Evolutionary conservation across 2,113 vertebrate genomes (phyloP), one percentile per base, ranked within the genome.

Genomic region (Acrocephalus arundinaceus): DNA sequence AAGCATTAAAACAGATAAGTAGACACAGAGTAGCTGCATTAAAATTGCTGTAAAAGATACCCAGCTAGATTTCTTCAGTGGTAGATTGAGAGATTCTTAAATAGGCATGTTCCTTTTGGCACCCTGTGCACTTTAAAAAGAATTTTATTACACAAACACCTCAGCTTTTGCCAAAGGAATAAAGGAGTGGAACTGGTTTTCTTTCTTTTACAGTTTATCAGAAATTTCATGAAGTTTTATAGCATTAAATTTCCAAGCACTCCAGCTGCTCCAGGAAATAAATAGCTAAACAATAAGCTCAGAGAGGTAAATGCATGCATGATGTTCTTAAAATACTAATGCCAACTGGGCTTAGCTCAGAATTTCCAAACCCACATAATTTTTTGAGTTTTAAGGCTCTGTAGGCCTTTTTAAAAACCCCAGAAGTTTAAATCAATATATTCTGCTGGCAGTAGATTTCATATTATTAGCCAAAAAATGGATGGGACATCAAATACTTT

Each of bases 181-280:
- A 59, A 61, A 92, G 68, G 67, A 95, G 27, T 55, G 68, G 58
- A 48, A 35, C 48, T 85, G n/a, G 43, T 51, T 96, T 96, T 95
- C 84, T 92, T 94, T 93, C 39, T 94, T 94, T 93, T 91, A 93
- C 13, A 5, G 39, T 37, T 82, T 94, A 77, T 96, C 89, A 86
- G 75, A 95, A 97, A 89, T 93, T 68, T 96, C 92, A 85, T 97
- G 76, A 76, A 66, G 54, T 90, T 97, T 96, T 97, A 95, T 54
- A 84, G 79, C 55, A 88, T 82, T 95, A 93, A 89, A 91, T 92
- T 94, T 81, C 63, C 59, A 55, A 82, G 62, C 80, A 54, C 46
- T 92, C 72, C 74, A 94, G 72, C 71, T 96, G 70, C 54, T 76
- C 37, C 62, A 93, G 87, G 83, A 98, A 96, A 96, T 85, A 87